A percentile compares a stretch with the other conserved stretches of the same genome.
phyloP scores from a whole-genome alignment of 2,797 vertebrate genomes.

The Clangula hyemalis region DNA sequence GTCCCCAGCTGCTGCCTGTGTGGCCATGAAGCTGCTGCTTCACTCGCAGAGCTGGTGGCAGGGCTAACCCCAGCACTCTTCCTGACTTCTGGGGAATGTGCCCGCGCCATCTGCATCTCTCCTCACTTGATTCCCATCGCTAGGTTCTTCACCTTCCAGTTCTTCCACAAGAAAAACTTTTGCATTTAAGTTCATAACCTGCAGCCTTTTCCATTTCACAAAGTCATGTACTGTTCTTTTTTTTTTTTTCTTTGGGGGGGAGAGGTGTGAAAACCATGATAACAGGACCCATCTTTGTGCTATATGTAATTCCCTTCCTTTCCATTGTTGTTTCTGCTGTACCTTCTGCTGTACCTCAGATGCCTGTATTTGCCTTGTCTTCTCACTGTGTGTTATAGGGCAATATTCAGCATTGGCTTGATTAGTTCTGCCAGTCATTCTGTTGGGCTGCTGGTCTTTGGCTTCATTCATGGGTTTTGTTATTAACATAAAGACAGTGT shows the following conservation, averaged over 20 bases:
- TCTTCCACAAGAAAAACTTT: background rate
- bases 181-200: background rate
- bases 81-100: background rate
- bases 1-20: background rate
- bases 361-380: background rate
- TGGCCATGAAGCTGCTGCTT: fast-evolving
- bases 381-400: background rate
- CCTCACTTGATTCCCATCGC: background rate
- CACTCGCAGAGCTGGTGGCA: fast-evolving
- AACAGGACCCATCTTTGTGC: background rate
- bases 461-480: background rate
- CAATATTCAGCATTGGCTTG: background rate
- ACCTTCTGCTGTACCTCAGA: background rate
- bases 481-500: background rate
- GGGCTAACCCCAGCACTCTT: background rate
- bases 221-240: background rate
- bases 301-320: background rate
- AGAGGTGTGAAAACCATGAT: background rate
- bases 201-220: background rate
- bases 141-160: background rate
- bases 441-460: background rate
- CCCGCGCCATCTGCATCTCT: background rate
- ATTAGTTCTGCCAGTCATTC: background rate
- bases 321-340: background rate
- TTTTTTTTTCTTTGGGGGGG: background rate